These are phyloP conservation scores for Falco columbarius DNA, from an alignment of 2,797 vertebrate species.

Conservation along the genomic window DNA sequence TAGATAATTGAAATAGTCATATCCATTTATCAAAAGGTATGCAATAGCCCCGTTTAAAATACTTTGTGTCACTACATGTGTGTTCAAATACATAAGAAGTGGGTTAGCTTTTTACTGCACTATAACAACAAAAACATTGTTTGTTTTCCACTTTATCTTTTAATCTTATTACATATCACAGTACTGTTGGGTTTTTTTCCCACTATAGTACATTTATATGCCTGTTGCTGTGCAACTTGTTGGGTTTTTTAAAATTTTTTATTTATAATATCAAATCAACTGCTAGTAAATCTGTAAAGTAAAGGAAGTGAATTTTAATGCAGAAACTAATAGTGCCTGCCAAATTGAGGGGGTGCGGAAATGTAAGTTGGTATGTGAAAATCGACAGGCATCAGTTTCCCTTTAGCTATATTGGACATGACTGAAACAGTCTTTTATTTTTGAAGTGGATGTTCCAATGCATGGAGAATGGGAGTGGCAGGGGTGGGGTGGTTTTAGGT, in stretches of 20 bases:
- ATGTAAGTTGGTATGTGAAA: not conserved
- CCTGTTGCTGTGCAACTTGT: not conserved
- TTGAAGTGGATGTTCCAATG: constrained; percentile 25
- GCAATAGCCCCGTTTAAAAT: not conserved
- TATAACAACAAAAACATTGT: not conserved
- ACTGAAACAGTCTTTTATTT: constrained; percentile 36
- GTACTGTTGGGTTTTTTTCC: not conserved
- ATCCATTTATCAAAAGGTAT: not conserved
- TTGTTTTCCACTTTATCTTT: constrained; percentile 10
- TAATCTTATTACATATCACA: not conserved
- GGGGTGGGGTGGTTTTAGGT: constrained; percentile 14
- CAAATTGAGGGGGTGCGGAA: not conserved
- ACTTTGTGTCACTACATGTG: not conserved
- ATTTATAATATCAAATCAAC: not conserved
- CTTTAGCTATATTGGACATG: not conserved
- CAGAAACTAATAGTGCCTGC: not conserved
- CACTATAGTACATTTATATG: not conserved
- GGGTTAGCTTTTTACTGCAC: not conserved
- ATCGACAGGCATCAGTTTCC: not conserved
- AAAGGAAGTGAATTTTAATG: not conserved
- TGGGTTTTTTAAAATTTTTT: not conserved
- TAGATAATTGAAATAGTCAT: not conserved
- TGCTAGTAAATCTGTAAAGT: not conserved
- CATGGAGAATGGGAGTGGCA: constrained; percentile 32
- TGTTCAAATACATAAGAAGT: not conserved